A percentile compares a stretch with the other conserved stretches of the same genome.
These are phyloP conservation scores for Lepidochitona cinerea DNA, from an alignment of 2,888 invertebrate species.

Conservation along the genomic window DNA sequence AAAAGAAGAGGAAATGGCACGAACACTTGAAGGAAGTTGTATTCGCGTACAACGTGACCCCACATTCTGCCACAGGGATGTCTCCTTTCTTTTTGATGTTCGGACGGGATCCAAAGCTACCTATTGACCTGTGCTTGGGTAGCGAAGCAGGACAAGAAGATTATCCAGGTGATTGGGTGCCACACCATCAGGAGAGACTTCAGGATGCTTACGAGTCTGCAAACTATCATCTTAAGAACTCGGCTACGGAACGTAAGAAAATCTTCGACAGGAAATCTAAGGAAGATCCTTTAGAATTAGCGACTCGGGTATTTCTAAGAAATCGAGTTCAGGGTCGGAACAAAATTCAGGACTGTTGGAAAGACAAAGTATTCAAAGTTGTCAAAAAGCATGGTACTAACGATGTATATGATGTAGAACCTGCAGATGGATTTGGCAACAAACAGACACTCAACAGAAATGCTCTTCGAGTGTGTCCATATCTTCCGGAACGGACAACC, in stretches of 20 bases:
- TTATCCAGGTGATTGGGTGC: too few species aligned
- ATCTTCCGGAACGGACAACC: too few species aligned
- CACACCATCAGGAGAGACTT: too few species aligned
- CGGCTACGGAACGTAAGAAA: neutral
- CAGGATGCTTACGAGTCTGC: too few species aligned
- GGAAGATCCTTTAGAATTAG: neutral
- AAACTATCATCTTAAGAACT: too few species aligned
- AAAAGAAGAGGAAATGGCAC: neutral
- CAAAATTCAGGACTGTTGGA: neutral
- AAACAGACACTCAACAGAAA: too few species aligned
- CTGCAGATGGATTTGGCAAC: neutral
- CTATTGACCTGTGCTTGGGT: constrained; percentile 18
- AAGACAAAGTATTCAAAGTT: neutral
- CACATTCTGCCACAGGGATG: constrained; percentile 15
- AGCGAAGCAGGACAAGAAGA: neutral
- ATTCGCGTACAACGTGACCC: constrained; percentile 12
- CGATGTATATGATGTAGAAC: neutral
- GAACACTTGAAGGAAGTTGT: constrained; percentile 9
- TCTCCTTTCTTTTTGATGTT: constrained; percentile 17
- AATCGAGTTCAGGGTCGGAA: neutral
- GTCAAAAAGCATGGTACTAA: neutral
- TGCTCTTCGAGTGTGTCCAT: too few species aligned
- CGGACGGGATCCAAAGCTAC: constrained; percentile 20
- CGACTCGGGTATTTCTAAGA: neutral
- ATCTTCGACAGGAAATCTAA: neutral